Evolutionary conservation across 1,140 invertebrate species (phyloP), one percentile per base, ranked within the genome.

Genomic region (Hylaeus anthracinus): DNA sequence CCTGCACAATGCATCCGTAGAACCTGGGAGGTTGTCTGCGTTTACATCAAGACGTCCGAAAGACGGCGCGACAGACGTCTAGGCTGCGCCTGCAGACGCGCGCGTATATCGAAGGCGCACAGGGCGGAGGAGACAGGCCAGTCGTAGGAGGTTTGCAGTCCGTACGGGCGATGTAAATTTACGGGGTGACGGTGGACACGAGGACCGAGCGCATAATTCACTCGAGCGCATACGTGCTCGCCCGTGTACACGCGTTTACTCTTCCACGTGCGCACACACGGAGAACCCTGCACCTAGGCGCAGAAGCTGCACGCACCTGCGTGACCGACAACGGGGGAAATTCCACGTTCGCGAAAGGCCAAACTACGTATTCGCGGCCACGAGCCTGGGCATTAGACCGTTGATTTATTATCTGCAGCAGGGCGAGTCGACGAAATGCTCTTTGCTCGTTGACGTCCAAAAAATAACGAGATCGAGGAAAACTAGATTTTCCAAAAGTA

Each of bases 131-230:
- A 60, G 58, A 60, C n/a, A 10, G 65, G 45, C 1, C 41, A 48
- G 43, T 66, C 65, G 43, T 48, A 48, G 45, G 43, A 3, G 65
- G 65, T 67, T 45, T 14, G 69, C 48, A 60, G 67, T 72, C 4
- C 10, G 43, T 70, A 76, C 39, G 45, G 58, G 51, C 12, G 77
- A 73, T 64, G 72, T 39, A 84, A 84, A 87, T 86, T 87, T 87
- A 87, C 81, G 56, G 85, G 72, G 85, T 86, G 84, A 83, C 81
- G 81, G 69, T 81, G 65, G 86, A 87, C 85, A 86, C 60, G 76
- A 69, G 63, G 81, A 78, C 72, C 69, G 55, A 53, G 67, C 71
- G 72, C 84, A 86, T 86, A 86, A 86, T 86, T 86, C 85, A 83
- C 81, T 69, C 69, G 63, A n/a, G 37, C 72, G 76, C 81, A 76